These are phyloP conservation scores for Epinotia demarniana DNA, from an alignment of 2,888 invertebrate genomes.

Conservation along the genomic window DNA sequence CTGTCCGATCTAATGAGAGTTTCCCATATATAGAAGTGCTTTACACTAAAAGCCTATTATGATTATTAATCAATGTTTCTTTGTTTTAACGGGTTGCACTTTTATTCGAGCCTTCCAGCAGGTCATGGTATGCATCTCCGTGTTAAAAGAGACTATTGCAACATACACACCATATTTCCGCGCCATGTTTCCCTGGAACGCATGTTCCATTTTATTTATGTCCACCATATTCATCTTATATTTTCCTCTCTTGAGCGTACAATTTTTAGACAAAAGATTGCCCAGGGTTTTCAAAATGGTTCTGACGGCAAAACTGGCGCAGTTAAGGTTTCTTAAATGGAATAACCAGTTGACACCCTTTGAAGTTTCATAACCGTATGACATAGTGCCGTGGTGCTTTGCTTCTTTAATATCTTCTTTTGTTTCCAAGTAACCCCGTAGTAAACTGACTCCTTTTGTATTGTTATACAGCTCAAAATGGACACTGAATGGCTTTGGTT, in stretches of 20 bases:
- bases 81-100: background rate
- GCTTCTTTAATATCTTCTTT: background rate
- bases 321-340: background rate
- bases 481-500: background rate
- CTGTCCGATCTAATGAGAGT: no score
- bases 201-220: background rate
- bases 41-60: no score
- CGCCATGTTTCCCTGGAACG: background rate
- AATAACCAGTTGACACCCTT: background rate
- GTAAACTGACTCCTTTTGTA: background rate
- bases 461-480: background rate
- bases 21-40: no score
- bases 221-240: conserved; percentile 9
- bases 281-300: background rate
- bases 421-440: background rate
- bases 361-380: background rate
- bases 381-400: background rate
- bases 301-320: background rate
- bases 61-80: background rate
- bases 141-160: background rate
- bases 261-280: background rate
- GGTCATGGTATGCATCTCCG: background rate
- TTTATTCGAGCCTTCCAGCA: background rate
- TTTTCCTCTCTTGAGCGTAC: background rate
- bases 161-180: conserved; percentile 1